Conservation (phyloP, 2,113 vertebrate species). For the Cyrtonyx montezumae region DNA sequence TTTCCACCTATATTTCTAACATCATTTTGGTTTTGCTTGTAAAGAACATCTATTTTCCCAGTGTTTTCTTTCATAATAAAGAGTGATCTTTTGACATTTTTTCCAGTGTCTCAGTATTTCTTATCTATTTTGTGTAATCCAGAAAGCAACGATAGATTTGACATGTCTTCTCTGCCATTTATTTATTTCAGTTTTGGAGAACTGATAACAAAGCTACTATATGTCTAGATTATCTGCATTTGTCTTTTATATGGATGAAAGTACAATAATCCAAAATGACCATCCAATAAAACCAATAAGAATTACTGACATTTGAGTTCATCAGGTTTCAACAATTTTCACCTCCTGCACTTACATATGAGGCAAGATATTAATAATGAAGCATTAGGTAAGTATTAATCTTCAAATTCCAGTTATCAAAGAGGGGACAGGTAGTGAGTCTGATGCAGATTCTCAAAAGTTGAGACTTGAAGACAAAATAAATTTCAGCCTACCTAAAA, state of each 20-base stretch:
- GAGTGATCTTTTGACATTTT: not conserved
- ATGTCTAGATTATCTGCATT: not conserved
- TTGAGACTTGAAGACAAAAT: not conserved
- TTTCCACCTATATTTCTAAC: not conserved
- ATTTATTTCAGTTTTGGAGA: not conserved
- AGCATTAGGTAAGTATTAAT: not conserved
- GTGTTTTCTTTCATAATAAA: not conserved
- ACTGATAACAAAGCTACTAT: not conserved
- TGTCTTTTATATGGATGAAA: not conserved
- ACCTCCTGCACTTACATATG: not conserved
- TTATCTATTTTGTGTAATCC: not conserved
- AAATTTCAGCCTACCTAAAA: not conserved
- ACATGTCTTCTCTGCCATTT: not conserved
- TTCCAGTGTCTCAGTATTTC: not conserved
- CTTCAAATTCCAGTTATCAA: not conserved
- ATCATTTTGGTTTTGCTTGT: not conserved
- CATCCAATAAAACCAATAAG: not conserved
- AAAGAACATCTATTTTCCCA: not conserved
- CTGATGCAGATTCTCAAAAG: not conserved
- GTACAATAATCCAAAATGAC: not conserved
- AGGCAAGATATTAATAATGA: no score
- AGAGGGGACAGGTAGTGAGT: not conserved
- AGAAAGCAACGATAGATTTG: not conserved
- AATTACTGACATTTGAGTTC: not conserved
- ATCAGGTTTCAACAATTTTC: not conserved